These are phyloP conservation scores for Gorsachius goisagi DNA, from an alignment of 2,113 vertebrate species.

Conservation along the genomic window DNA sequence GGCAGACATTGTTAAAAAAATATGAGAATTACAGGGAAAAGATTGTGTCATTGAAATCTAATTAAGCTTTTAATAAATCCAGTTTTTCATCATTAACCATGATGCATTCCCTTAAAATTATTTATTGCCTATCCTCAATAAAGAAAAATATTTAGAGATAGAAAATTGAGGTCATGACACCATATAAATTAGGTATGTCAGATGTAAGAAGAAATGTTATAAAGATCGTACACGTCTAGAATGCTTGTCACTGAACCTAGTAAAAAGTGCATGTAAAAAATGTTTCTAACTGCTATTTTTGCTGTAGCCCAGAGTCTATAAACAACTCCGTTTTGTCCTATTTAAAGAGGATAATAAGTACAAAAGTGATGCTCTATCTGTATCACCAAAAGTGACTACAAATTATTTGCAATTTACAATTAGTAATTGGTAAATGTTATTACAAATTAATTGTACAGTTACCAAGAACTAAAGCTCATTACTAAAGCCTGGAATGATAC, in stretches of 20 bases:
- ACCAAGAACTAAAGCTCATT: not conserved
- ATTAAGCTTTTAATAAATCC: conserved; percentile 43
- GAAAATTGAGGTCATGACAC: conserved; percentile 43
- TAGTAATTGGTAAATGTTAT: not conserved
- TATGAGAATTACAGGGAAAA: not conserved
- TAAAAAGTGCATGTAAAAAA: not conserved
- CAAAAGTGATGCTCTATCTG: not conserved
- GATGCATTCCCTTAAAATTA: not conserved
- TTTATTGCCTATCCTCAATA: not conserved
- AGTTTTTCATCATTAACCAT: not conserved
- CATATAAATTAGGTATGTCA: conserved; percentile 16
- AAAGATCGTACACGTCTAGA: not conserved
- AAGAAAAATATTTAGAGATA: conserved; percentile 39
- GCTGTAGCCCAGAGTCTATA: not conserved
- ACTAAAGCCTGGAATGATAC: not conserved
- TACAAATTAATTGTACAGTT: not conserved
- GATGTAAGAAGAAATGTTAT: not conserved
- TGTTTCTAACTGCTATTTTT: not conserved
- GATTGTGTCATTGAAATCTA: conserved; percentile 26
- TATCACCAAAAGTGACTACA: not conserved
- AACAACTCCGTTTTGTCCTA: not conserved
- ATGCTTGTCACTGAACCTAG: not conserved
- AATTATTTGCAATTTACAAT: not conserved
- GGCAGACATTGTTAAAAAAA: not conserved
- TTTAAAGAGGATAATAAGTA: not conserved